Percentiles rank a stretch among this genome's conserved stretches.
phyloP scores from a whole-genome alignment of 2,797 vertebrate genomes.

The Micrastur ruficollis region DNA sequence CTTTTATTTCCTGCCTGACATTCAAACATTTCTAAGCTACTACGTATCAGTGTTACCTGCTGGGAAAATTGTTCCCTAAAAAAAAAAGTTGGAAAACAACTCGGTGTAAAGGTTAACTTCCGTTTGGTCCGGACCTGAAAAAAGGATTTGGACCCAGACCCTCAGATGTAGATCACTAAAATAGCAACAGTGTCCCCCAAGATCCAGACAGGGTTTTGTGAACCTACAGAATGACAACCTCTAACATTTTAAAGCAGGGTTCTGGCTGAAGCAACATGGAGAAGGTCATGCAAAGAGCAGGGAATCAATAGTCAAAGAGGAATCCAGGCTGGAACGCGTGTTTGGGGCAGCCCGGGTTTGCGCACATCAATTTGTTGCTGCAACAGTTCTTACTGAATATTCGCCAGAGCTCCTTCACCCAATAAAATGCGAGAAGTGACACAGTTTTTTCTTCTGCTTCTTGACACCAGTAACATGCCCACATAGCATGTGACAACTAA shows the following conservation, averaged over 20 bases:
- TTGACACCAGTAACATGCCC: background rate
- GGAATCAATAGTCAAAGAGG: background rate
- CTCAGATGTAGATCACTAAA: background rate
- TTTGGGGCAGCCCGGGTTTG: background rate
- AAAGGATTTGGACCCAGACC: background rate
- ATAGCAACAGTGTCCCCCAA: background rate
- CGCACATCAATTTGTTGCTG: background rate
- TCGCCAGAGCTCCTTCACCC: background rate
- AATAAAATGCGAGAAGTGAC: too few relatives aligned
- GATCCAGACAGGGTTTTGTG: background rate
- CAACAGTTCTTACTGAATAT: background rate
- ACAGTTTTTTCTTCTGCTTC: background rate
- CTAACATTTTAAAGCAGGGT: background rate
- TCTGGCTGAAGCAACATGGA: fast-evolving
- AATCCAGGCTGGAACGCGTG: background rate
- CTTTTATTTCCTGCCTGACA: background rate
- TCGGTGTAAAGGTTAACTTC: background rate
- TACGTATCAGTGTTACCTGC: background rate
- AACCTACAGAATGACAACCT: background rate
- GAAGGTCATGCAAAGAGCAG: background rate
- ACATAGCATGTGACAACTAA: background rate
- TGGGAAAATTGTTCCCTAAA: background rate
- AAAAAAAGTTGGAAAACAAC: background rate
- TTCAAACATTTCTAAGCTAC: background rate
- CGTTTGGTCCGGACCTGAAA: background rate